Conservation (phyloP, 2,888 invertebrate genomes). For the Synanthedon formicaeformis region DNA sequence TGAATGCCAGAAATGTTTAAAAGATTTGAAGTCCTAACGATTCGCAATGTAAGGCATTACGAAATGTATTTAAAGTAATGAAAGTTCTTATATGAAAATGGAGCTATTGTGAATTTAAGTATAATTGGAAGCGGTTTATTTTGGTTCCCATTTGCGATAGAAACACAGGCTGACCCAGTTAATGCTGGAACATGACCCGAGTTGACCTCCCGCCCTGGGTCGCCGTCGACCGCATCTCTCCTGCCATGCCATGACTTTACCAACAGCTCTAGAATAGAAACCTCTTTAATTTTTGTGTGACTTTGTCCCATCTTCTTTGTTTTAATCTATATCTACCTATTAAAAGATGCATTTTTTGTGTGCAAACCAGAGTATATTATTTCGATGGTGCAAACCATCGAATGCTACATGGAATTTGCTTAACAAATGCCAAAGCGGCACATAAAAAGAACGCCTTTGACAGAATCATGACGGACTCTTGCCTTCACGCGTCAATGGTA, state of each 20-base stretch:
- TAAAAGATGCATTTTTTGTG: background rate
- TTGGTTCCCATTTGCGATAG: constrained; percentile 35
- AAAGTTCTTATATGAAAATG: no score
- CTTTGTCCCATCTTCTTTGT: constrained; percentile 13
- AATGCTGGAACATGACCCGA: constrained; percentile 39
- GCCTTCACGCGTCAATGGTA: no score
- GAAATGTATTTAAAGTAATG: no score
- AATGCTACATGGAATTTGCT: no score
- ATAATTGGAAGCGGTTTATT: constrained; percentile 32
- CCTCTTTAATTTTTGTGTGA: constrained; percentile 15
- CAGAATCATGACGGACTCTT: no score
- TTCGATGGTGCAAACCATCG: no score
- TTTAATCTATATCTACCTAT: background rate
- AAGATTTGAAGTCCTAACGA: no score
- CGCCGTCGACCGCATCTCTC: constrained; percentile 23
- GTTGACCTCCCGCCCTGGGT: constrained; percentile 59
- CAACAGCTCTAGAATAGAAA: constrained; percentile 15
- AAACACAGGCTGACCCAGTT: constrained; percentile 58
- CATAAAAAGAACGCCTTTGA: no score
- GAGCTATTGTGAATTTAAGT: background rate
- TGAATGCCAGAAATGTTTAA: no score
- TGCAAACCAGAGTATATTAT: no score
- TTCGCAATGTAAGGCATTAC: no score
- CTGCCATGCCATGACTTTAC: constrained; percentile 15
- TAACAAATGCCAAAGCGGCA: no score